Conservation (phyloP, 1,140 invertebrate genomes). For the Zaprionus kolodkinae region DNA sequence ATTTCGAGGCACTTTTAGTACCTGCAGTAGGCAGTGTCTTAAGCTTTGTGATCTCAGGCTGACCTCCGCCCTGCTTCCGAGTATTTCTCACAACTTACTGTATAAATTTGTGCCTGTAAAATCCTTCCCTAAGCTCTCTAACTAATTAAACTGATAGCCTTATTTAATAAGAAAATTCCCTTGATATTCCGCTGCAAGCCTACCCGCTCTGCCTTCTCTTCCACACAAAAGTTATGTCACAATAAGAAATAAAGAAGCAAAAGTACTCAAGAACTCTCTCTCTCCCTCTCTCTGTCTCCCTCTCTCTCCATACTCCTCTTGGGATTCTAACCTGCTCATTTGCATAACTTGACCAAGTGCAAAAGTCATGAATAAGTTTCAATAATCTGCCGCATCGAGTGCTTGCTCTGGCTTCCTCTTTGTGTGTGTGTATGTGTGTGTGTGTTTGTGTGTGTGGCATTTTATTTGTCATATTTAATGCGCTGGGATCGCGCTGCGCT, state of each 20-base stretch:
- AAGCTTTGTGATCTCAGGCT: no score
- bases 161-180: not conserved
- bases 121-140: no score
- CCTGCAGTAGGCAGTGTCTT: no score
- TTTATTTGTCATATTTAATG: constrained; percentile 51
- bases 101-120: no score
- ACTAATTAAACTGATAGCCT: no score
- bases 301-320: not conserved
- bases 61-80: no score
- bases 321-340: not conserved
- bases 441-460: constrained; percentile 27
- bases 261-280: not conserved
- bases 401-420: not conserved
- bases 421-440: constrained; percentile 7
- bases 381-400: constrained; percentile 21
- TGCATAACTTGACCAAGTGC: constrained; percentile 26
- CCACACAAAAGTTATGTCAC: not conserved
- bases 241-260: not conserved
- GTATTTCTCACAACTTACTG: no score
- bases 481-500: constrained; percentile 1
- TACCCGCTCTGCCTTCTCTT: not conserved
- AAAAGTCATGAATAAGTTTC: constrained; percentile 72
- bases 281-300: no score
- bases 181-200: not conserved
- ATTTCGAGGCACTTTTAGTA: no score